Base-by-base conservation (phyloP, 2,888 invertebrate species). In the Holacanthella duospinosa region DNA sequence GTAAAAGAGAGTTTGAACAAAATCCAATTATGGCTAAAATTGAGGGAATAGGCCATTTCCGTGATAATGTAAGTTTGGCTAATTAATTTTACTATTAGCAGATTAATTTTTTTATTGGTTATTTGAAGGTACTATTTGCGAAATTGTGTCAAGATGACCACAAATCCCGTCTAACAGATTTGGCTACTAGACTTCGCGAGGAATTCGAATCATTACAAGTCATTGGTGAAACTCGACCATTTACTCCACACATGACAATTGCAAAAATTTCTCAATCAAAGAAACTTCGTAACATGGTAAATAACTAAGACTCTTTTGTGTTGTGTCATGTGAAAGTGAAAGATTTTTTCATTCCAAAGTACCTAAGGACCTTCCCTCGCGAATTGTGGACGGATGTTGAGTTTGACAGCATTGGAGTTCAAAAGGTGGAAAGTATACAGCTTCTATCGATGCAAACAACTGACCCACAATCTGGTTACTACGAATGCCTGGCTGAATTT, bases 201-300 rank as follows among this genome's bases (percentile, higher is more conserved):
- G 44, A 59, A 25, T 59, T 59, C 21, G 43, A 12, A 19, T 3
- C 26, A 2, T 2, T 24, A 21, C 2, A 44, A 2, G 44, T 59
- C 36, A 2, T 24, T 3, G 59, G 43, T 4, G 44, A 43, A 2
- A 43, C 44, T 3, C 29, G 16, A 21, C 25, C 44, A 2, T 59
- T 59, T 26, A n/a, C 3, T 25, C 43, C 59, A 6, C 59, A 59
- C 48, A 44, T 59, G 59, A 59, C 59, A 2, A 25, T 59, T 43
- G 59, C 59, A 3, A 59, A 59, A 26, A 16, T 43, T 3, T 59
- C 59, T 6, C 9, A 27, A 25, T 48, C 48, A 48, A 48, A 21
- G 4, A 48, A 48, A 21, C 4, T 48, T 9, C 4, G 48, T 4
- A 48, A 48, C 4, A n/a, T 48, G 48, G 48, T 48, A 48, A 48